Percentiles rank a stretch among this genome's conserved stretches.
Conservation (phyloP, 35 echinoderm and acorn worm genomes). For the Chiridota heheva region DNA sequence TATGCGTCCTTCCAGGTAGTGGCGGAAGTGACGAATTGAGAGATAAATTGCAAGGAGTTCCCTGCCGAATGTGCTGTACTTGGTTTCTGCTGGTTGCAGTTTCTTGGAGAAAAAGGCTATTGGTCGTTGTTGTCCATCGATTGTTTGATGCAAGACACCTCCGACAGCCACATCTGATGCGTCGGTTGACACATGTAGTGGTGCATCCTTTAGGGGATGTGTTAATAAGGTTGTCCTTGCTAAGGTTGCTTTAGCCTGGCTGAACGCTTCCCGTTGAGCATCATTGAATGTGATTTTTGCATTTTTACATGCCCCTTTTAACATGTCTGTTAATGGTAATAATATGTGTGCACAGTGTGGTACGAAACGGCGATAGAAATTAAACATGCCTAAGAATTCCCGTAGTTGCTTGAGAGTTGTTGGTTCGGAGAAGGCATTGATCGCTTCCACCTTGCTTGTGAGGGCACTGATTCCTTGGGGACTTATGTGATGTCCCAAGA, state of each 20-base stretch:
- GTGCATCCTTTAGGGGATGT: constrained; percentile 2
- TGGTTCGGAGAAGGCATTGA: constrained; percentile 43
- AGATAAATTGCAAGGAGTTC: constrained; percentile 41
- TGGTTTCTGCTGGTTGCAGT: constrained; percentile 41
- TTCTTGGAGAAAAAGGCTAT: constrained; percentile 50
- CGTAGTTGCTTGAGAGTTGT: constrained; percentile 34
- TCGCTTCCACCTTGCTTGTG: constrained; percentile 25
- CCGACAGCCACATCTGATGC: constrained; percentile 57
- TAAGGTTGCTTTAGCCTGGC: not conserved
- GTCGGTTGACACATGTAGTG: constrained; percentile 32
- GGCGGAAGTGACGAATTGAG: constrained; percentile 27
- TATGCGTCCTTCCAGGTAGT: constrained; percentile 20
- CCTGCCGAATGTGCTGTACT: constrained; percentile 53
- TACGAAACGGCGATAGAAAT: constrained; percentile 47
- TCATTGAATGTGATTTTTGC: not conserved
- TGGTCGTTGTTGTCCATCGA: constrained; percentile 16
- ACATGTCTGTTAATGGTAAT: constrained; percentile 39
- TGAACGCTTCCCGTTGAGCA: not conserved
- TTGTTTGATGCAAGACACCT: constrained; percentile 50
- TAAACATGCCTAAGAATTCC: constrained; percentile 46
- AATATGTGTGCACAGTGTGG: constrained; percentile 28
- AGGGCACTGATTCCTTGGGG: constrained; percentile 18
- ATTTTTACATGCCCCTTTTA: constrained; percentile 1
- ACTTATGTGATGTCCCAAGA: constrained; percentile 52
- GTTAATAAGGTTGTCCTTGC: not conserved